Conservation (phyloP, 2,797 vertebrate genomes). For the Denticeps clupeoides region DNA sequence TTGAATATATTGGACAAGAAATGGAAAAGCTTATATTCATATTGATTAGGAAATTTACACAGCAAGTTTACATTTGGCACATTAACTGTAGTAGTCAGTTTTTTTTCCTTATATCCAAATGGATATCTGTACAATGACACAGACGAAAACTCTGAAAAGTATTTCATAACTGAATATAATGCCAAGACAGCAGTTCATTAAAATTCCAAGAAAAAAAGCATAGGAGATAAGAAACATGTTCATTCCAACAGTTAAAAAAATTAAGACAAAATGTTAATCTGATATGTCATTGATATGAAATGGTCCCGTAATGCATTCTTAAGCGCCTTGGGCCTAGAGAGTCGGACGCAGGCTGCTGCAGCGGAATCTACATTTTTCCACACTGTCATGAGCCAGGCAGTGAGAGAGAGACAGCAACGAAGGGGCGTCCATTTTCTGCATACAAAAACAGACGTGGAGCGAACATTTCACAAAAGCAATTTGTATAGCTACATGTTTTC, state of each 20-base stretch:
- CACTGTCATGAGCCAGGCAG: constrained; percentile 79
- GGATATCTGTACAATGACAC: constrained; percentile 96
- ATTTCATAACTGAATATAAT: constrained; percentile 54
- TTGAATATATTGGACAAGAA: constrained; percentile 87
- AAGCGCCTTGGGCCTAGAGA: background rate
- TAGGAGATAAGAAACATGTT: constrained; percentile 66
- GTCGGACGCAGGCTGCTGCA: constrained; percentile 42
- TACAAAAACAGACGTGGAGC: constrained; percentile 62
- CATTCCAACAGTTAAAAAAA: constrained; percentile 76
- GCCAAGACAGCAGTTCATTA: constrained; percentile 78
- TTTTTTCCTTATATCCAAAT: constrained; percentile 72
- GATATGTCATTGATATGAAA: constrained; percentile 85
- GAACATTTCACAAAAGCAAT: constrained; percentile 68
- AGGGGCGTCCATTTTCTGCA: constrained; percentile 71
- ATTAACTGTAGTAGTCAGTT: constrained; percentile 64
- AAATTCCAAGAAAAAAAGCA: constrained; percentile 68
- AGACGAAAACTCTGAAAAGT: constrained; percentile 55
- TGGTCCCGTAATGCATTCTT: constrained; percentile 73
- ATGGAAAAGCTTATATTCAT: constrained; percentile 93
- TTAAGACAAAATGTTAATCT: constrained; percentile 51
- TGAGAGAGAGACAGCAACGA: constrained; percentile 78
- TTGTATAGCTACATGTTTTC: constrained; percentile 68
- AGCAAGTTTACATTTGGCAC: constrained; percentile 88
- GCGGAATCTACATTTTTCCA: constrained; percentile 56
- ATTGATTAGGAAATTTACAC: constrained; percentile 67